These are phyloP conservation scores for Apis laboriosa DNA, from an alignment of 1,140 invertebrate genomes.

Conservation along the genomic window DNA sequence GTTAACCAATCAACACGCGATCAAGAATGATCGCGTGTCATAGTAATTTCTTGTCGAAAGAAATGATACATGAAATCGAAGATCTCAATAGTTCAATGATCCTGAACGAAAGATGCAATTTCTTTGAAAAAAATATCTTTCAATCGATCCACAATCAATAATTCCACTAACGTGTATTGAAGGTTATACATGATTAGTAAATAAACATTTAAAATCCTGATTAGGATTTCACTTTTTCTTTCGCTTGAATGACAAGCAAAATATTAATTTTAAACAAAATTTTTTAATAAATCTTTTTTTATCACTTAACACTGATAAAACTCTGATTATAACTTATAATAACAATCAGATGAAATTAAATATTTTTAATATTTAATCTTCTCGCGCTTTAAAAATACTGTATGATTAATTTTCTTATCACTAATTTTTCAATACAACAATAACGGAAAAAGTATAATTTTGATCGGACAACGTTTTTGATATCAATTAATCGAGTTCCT, in stretches of 20 bases:
- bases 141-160: conserved; percentile 4
- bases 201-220: not conserved
- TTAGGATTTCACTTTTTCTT: not conserved
- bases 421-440: not conserved
- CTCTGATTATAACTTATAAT: not conserved
- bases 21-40: not conserved
- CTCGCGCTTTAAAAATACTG: not conserved
- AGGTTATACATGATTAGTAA: not conserved
- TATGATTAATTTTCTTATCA: too few relatives aligned
- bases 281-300: not conserved
- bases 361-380: too few relatives aligned
- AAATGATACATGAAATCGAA: not conserved
- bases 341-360: not conserved
- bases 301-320: not conserved
- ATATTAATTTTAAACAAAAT: not conserved
- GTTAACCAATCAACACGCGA: not conserved
- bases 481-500: not conserved
- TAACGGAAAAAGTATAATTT: not conserved
- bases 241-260: not conserved
- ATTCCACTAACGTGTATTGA: too few relatives aligned
- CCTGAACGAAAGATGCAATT: not conserved
- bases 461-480: not conserved
- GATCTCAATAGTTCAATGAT: conserved; percentile 8
- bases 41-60: too few relatives aligned
- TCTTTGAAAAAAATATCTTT: not conserved